A percentile compares a stretch with the other conserved stretches of the same genome.
Conservation (phyloP, 2,888 invertebrate genomes). For the Xylota segnis region DNA sequence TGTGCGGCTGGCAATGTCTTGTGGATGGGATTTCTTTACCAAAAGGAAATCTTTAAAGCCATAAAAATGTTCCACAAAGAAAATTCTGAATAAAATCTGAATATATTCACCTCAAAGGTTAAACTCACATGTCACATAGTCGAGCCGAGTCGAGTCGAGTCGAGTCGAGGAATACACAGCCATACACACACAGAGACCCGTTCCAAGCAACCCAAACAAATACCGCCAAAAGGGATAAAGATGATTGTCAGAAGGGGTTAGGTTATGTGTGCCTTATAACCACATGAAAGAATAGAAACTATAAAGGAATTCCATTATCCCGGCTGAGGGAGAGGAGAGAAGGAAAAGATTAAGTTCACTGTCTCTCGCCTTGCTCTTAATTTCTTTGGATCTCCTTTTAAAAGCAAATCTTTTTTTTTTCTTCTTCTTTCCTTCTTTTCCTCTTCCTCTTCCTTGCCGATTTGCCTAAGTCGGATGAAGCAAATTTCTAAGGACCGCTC, state of each 20-base stretch:
- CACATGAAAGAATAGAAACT: conserved; percentile 70
- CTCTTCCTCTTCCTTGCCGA: conserved; percentile 7
- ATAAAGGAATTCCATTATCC: conserved; percentile 69
- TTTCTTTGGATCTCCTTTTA: conserved; percentile 51
- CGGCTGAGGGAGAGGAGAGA: conserved; percentile 38
- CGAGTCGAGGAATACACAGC: conserved; percentile 29
- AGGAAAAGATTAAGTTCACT: conserved; percentile 67
- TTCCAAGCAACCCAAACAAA: conserved; percentile 43
- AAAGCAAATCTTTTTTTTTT: conserved; percentile 56
- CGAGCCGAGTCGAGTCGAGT: too few relatives aligned
- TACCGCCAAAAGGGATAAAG: conserved; percentile 65
- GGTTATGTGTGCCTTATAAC: conserved; percentile 41
- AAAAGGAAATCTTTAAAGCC: conserved; percentile 74
- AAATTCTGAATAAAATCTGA: conserved; percentile 73
- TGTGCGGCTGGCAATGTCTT: conserved; percentile 48
- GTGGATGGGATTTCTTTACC: conserved; percentile 33
- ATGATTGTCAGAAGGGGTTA: conserved; percentile 53
- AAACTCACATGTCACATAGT: conserved; percentile 73
- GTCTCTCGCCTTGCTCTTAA: conserved; percentile 68
- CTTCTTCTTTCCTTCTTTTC: background rate
- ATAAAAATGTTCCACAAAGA: conserved; percentile 75
- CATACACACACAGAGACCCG: background rate
- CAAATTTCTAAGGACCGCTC: conserved; percentile 50
- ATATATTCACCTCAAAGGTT: conserved; percentile 76
- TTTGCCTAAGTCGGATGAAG: conserved; percentile 44